phyloP scores from a whole-genome alignment of 2,797 vertebrate genomes.

The Trachops cirrhosus region DNA sequence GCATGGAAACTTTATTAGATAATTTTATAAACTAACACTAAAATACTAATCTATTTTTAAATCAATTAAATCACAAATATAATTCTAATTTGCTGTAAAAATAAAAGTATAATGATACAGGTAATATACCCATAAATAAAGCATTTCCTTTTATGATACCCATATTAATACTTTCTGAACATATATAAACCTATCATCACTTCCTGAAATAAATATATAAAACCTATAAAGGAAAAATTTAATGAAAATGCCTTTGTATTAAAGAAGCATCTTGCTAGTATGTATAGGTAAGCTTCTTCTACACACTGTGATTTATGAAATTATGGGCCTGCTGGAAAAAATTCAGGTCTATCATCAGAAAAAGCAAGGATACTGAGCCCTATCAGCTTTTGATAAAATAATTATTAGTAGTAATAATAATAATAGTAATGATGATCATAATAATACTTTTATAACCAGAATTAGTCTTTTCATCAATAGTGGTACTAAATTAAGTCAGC shows the following conservation, averaged over 20 bases:
- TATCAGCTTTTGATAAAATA: not conserved
- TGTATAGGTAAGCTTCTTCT: not conserved
- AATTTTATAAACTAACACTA: not conserved
- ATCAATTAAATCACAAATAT: not conserved
- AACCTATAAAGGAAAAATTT: not conserved
- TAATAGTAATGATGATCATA: not conserved
- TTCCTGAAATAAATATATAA: not conserved
- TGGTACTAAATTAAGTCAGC: not conserved
- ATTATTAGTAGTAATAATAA: not conserved
- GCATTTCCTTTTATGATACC: not conserved
- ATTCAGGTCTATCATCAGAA: constrained; percentile 23
- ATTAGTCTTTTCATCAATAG: constrained; percentile 6
- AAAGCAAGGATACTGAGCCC: not conserved
- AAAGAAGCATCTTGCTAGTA: not conserved
- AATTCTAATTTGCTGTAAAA: not conserved
- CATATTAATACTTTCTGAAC: not conserved
- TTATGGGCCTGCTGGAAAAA: not conserved
- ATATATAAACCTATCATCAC: not conserved
- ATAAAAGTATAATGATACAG: not conserved
- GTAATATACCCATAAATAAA: not conserved
- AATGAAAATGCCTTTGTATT: not conserved
- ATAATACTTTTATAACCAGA: not conserved
- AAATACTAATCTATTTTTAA: not conserved
- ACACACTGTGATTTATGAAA: not conserved
- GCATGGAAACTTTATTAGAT: not conserved